Conservation (phyloP, 2,888 invertebrate genomes). For the Furcula furcula region DNA sequence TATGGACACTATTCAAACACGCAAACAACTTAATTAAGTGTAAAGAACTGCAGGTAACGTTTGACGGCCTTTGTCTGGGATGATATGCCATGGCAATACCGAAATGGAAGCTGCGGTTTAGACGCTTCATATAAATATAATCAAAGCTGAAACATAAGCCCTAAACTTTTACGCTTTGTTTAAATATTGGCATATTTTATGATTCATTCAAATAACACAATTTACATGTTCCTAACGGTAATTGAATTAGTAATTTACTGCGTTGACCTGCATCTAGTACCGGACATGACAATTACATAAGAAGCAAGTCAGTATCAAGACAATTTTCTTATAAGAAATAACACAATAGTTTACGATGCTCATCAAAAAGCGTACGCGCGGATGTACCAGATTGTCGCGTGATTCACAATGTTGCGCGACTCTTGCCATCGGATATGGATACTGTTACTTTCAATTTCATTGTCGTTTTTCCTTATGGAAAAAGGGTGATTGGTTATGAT, state of each 20-base stretch:
- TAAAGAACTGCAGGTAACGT: background rate
- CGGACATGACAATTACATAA: too few species aligned
- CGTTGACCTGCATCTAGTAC: too few species aligned
- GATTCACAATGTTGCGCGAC: constrained; percentile 1
- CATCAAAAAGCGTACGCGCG: background rate
- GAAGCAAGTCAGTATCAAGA: too few species aligned
- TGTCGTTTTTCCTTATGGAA: constrained; percentile 1
- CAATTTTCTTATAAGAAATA: constrained; percentile 1
- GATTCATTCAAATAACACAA: too few species aligned
- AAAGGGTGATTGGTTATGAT: background rate
- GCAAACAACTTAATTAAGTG: constrained; percentile 6
- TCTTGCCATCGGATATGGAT: constrained; percentile 2
- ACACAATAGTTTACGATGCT: background rate
- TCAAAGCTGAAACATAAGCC: too few species aligned
- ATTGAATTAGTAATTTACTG: too few species aligned
- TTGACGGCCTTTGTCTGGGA: background rate
- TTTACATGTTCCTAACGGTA: too few species aligned
- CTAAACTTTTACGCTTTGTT: too few species aligned
- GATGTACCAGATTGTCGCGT: background rate
- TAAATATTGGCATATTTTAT: too few species aligned
- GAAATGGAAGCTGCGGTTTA: background rate
- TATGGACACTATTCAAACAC: constrained; percentile 15
- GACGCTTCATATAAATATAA: background rate
- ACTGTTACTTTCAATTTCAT: constrained; percentile 2
- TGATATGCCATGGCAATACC: too few species aligned